Evolutionary conservation across 2,113 vertebrate genomes (phyloP).

Genomic region (Paraplagusia blochii): DNA sequence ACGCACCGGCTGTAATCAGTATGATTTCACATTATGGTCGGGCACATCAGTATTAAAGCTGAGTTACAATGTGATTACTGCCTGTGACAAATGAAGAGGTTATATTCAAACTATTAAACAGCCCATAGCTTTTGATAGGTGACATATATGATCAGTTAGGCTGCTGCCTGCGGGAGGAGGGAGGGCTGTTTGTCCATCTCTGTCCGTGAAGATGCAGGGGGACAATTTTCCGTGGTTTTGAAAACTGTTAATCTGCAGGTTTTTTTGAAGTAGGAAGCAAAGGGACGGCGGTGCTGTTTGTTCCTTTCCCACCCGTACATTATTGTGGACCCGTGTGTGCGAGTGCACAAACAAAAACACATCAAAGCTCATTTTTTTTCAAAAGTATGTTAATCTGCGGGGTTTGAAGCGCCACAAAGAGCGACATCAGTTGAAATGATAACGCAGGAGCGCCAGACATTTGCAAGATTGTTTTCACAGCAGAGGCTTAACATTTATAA

Average conservation of each 20-base stretch:
- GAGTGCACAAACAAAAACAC: background rate
- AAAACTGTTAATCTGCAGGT: slow-evolving; percentile 34
- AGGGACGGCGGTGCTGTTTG: slow-evolving; percentile 21
- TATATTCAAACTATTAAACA: slow-evolving; percentile 77
- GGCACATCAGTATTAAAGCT: slow-evolving; percentile 67
- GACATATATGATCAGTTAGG: slow-evolving; percentile 74
- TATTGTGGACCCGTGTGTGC: slow-evolving; percentile 13
- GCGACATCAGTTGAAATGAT: slow-evolving; percentile 23
- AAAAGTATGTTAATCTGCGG: slow-evolving; percentile 40
- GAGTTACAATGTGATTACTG: slow-evolving; percentile 75
- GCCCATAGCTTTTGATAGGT: slow-evolving; percentile 75
- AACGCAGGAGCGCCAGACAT: slow-evolving; percentile 8
- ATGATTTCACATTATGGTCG: slow-evolving; percentile 70
- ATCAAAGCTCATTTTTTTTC: slow-evolving; percentile 23
- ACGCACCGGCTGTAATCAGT: slow-evolving; percentile 53
- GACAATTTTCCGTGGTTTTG: slow-evolving; percentile 34
- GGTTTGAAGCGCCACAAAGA: slow-evolving; percentile 26
- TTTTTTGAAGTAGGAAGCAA: slow-evolving; percentile 45
- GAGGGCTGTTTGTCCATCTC: slow-evolving; percentile 36
- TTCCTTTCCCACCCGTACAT: slow-evolving; percentile 12
- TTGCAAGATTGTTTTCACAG: background rate
- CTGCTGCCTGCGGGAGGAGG: slow-evolving; percentile 58
- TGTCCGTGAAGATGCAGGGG: slow-evolving; percentile 11
- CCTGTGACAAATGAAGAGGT: slow-evolving; percentile 78
- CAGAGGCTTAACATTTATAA: background rate